These are phyloP conservation scores for Indicator maculatus DNA, from an alignment of 2,113 vertebrate genomes.

Conservation along the genomic window DNA sequence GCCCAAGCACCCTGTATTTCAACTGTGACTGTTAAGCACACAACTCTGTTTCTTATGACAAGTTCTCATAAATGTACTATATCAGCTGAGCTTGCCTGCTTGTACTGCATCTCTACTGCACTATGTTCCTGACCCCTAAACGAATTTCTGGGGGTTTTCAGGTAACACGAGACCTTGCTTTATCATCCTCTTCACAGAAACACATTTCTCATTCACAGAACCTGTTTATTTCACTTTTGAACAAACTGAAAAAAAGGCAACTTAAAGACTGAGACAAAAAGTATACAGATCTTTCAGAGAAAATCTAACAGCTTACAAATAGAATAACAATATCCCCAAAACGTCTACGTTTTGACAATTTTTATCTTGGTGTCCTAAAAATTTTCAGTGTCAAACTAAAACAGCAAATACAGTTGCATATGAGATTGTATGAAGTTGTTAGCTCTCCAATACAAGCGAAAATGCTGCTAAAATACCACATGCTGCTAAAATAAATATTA, in stretches of 20 bases:
- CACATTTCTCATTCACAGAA: constrained; percentile 25
- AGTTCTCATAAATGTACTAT: background rate
- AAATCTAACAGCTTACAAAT: background rate
- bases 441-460: background rate
- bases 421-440: background rate
- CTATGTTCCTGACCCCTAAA: constrained; percentile 8
- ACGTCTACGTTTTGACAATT: rapidly evolving
- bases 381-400: background rate
- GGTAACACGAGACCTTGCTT: constrained; percentile 35
- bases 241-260: background rate
- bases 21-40: background rate
- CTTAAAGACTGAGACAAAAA: background rate
- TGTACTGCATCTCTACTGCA: background rate
- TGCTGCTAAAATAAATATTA: background rate
- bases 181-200: background rate
- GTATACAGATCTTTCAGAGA: background rate
- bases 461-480: background rate
- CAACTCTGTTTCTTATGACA: background rate
- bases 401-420: background rate
- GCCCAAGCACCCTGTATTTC: background rate
- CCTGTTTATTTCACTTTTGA: constrained; percentile 14
- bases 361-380: background rate
- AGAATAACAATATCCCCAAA: background rate
- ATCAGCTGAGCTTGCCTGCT: constrained; percentile 4
- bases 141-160: background rate